Evolutionary conservation across 2,113 vertebrate genomes (phyloP), one percentile per base, ranked within the genome.

Genomic region (Camelus dromedarius): DNA sequence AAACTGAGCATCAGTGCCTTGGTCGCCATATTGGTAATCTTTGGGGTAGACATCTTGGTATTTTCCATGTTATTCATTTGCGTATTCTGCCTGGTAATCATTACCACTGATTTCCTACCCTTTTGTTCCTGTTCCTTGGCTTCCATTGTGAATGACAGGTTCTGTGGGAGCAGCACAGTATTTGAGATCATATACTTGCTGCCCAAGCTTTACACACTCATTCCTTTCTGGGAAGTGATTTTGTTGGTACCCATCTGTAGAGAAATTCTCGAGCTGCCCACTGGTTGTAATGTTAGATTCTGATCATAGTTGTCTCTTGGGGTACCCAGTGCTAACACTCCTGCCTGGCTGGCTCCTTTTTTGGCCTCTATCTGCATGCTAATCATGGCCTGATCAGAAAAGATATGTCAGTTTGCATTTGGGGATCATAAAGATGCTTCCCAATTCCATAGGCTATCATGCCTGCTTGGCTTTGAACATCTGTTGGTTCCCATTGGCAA

Each of bases 241-340:
- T 99, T 99, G 98, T 99, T 99, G 98, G 99, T 99, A 90, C 99
- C 99, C 99, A 99, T 99, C 99, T 99, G 99, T 97, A 99, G 98
- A 1, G 99, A 99, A 98, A 99, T 99, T n/a, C 99, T 99, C 8
- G 99, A 99, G 98, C 99, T 99, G 98, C 99, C 99, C 98, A 99
- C 92, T 0, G 99, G 99, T 85, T 99, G 99, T 83, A 98, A 64
- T 10, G 99, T 99, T 52, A 99, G 99, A 98, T 99, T 99, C 98
- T 99, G 99, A 96, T 99, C 99, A 6, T 99, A 99, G 98, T 99
- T 99, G 98, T 99, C 99, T 98, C 99, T 99, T 90, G 99, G 99
- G 97, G 99, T 99, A 15, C 99, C 99, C 0, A 99, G 99, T 19
- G 99, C 99, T n/a, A 98, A 98, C 99, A 99, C 99, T 67, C 99